Base-by-base conservation (phyloP, 2,113 vertebrate genomes). In the Mionectes macconnelli region DNA sequence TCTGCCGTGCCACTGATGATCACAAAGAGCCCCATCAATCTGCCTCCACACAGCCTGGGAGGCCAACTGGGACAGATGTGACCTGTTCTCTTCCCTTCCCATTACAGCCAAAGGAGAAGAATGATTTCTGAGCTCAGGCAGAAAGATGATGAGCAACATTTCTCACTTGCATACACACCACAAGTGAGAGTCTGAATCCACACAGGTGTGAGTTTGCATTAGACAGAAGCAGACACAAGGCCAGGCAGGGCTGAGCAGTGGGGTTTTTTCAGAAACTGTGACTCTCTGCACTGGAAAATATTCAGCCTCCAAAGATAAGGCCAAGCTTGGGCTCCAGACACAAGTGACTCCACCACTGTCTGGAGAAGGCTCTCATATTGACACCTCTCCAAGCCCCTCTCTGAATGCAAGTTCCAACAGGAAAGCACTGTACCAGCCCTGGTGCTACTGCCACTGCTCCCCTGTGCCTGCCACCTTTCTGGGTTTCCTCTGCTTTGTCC, bases 11-110 rank as follows among this genome's bases (percentile, higher is more conserved):
- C 93, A 86, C 75, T 86, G 89, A 56, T 7, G 81, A 70, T 80
- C 93, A 94, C 82, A 78, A 84, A 70, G 3, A 4, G 68, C 82
- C 81, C 72, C 72, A 93, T 93, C 94, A 86, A 33, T 94, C 82
- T 56, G 73, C 35, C 75, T 67, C 64, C 59, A 0, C 0, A 47
- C 70, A 86, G 80, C 82, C 90, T 80, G 84, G n/a, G 35, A 94
- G 75, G 70, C 59, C 83, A 69, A 12, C 75, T 19, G 62, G 90
- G 47, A 85, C 78, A 80, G 63, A 73, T 49, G 50, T 1, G 55
- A 70, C 70, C 90, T 64, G 57, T 86, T 82, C 57, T 81, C 66
- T 69, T n/a, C 67, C 55, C 70, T 89, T 63, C 68, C 64, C 68
- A 35, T 73, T 67, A 56, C 44, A 73, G 63, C 28, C 62, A 79